Percentiles rank a stretch among this genome's conserved stretches.
These are phyloP conservation scores for Luscinia luscinia DNA, from an alignment of 2,797 vertebrate genomes.

Conservation along the genomic window DNA sequence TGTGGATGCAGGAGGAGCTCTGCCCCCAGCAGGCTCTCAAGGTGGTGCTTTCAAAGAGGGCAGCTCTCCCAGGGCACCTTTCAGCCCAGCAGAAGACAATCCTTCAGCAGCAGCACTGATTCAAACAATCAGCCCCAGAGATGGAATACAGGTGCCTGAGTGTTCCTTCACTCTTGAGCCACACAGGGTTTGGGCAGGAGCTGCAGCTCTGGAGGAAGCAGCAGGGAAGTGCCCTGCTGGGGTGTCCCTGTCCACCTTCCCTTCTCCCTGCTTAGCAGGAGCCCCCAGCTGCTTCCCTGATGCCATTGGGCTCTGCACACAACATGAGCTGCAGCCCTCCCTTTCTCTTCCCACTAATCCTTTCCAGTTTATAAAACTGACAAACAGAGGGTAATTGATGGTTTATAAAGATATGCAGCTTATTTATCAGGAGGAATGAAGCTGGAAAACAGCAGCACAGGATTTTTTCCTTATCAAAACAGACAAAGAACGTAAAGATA, in stretches of 20 bases:
- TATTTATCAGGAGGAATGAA: slow-evolving; percentile 32
- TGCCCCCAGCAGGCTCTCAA: fast-evolving
- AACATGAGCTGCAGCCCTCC: not conserved
- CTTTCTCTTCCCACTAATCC: not conserved
- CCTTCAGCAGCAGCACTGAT: not conserved
- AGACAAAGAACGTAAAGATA: not conserved
- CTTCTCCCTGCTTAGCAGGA: fast-evolving
- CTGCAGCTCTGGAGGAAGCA: not conserved
- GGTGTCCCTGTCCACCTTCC: not conserved
- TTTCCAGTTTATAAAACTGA: slow-evolving; percentile 39
- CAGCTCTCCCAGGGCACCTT: not conserved
- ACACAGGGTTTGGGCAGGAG: fast-evolving
- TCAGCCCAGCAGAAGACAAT: not conserved
- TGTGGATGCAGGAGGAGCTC: not conserved
- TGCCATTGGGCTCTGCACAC: fast-evolving
- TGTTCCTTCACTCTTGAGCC: fast-evolving
- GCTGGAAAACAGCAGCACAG: not conserved
- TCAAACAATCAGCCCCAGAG: not conserved
- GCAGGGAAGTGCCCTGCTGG: not conserved
- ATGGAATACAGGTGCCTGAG: fast-evolving
- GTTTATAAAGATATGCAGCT: slow-evolving; percentile 38
- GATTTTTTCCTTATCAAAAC: slow-evolving; percentile 59
- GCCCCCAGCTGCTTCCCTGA: not conserved
- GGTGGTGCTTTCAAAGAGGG: not conserved
- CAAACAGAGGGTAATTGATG: slow-evolving; percentile 39